phyloP scores from a whole-genome alignment of 2,888 invertebrate genomes.

The Auanema freiburgensis region DNA sequence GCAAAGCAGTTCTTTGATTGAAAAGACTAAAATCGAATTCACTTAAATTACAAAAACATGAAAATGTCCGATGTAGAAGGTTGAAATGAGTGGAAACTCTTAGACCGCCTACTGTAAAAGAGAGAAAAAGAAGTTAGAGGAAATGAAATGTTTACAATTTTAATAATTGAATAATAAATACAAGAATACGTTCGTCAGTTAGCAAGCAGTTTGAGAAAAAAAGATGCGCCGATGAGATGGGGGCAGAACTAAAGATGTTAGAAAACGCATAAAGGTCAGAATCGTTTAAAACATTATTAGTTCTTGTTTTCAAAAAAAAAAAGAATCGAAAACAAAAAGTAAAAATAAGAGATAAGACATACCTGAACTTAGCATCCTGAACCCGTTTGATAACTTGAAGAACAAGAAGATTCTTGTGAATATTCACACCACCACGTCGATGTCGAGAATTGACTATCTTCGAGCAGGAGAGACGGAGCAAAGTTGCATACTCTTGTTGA shows the following conservation, averaged over 20 bases:
- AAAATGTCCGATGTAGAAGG: no score
- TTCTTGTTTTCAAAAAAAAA: no score
- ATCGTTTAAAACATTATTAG: no score
- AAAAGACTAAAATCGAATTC: no score
- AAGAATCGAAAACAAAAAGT: no score
- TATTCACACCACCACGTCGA: slow-evolving; percentile 16
- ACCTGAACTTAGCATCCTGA: slow-evolving; percentile 15
- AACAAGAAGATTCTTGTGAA: slow-evolving; percentile 23
- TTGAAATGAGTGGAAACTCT: no score
- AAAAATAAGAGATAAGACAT: slow-evolving; percentile 7
- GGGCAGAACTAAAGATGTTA: neutral
- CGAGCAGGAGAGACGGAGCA: slow-evolving; percentile 17
- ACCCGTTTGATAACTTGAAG: slow-evolving; percentile 15
- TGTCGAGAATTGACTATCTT: slow-evolving; percentile 21
- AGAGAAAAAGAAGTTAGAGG: no score
- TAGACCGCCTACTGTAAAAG: no score
- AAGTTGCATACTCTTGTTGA: neutral
- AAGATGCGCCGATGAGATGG: neutral
- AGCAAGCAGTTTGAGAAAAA: neutral
- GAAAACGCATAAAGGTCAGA: neutral
- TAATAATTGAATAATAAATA: slow-evolving; percentile 5
- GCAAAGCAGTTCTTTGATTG: no score
- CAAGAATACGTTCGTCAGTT: neutral
- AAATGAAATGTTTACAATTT: no score
- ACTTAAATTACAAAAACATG: no score